A percentile compares a stretch with the other conserved stretches of the same genome.
Conservation (phyloP, 2,113 vertebrate genomes). For the Tonatia bakeri region DNA sequence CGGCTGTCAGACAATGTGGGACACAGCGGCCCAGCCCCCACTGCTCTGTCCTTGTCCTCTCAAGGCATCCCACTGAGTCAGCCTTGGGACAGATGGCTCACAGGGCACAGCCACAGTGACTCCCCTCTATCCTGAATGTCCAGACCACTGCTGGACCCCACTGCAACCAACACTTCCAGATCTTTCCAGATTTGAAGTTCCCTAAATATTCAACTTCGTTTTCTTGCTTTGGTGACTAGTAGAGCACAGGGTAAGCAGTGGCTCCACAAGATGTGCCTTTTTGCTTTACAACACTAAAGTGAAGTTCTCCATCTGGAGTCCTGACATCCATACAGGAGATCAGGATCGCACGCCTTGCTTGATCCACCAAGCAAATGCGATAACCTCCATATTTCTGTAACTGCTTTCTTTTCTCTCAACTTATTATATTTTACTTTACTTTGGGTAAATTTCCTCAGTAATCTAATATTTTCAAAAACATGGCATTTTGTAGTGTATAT, state of each 20-base stretch:
- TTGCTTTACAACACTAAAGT: neutral
- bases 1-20: neutral
- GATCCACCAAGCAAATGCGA: neutral
- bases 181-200: neutral
- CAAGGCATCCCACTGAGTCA: neutral
- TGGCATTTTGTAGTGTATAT: neutral
- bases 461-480: neutral
- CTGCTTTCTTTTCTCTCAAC: neutral
- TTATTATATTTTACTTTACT: neutral
- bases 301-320: neutral
- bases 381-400: neutral
- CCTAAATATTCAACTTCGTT: neutral
- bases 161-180: neutral
- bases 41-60: neutral
- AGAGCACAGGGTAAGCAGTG: neutral
- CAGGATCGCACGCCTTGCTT: neutral
- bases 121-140: neutral
- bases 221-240: neutral
- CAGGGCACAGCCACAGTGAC: neutral
- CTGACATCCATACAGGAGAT: neutral
- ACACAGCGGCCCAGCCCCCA: rapidly evolving
- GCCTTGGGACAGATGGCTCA: neutral
- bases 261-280: neutral
- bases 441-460: neutral
- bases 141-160: neutral